Base-by-base conservation (phyloP, 2,797 vertebrate genomes). In the Coracias cyanogaster region DNA sequence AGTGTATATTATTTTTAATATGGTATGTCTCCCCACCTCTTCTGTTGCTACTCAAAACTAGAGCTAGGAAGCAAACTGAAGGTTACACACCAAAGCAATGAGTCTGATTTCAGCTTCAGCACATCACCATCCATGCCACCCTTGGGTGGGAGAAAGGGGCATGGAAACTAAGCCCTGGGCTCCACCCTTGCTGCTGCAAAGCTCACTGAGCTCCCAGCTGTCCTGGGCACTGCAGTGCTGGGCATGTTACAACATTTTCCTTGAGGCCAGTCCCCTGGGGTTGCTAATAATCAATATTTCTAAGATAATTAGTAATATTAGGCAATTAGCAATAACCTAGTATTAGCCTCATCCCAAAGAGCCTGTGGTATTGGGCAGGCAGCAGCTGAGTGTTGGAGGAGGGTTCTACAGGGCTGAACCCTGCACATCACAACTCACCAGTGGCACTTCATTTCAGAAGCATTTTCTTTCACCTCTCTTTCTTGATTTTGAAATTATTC, bases 351-450 rank as follows among this genome's bases (percentile, higher is more conserved):
- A 3, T 46, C 3, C 5, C 33, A 43, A 37, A 28, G 46, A 58
- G 28, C 43, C 33, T 2, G 7, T 3, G 5, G n/a, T 55, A 41
- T 3, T 25, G 60, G 48, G 61, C 43, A 21, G 7, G 20, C 7
- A 43, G 16, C n/a, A n/a, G n/a, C n/a, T 0, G 0, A 31, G 25
- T 7, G 26, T 35, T 3, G 4, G 60, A 55, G 64, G 7, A 76
- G 28, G 21, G 45, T 48, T 15, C 20, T 12, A 8, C n/a, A 19
- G 43, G 22, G 35, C 57, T 62, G 39, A 89, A 1, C 26, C 26
- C 29, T 6, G 22, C 0, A 0, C 7, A 1, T 67, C 82, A 61
- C 12, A 6, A 11, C 43, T 61, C 2, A 0, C 5, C 0, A 0
- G 29, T 51, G 49, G 31, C 39, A 39, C 37, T 62, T 92, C 61